A percentile compares a stretch with the other conserved stretches of the same genome.
phyloP scores from a whole-genome alignment of 2,113 vertebrate genomes.

The Oncorhynchus nerka region DNA sequence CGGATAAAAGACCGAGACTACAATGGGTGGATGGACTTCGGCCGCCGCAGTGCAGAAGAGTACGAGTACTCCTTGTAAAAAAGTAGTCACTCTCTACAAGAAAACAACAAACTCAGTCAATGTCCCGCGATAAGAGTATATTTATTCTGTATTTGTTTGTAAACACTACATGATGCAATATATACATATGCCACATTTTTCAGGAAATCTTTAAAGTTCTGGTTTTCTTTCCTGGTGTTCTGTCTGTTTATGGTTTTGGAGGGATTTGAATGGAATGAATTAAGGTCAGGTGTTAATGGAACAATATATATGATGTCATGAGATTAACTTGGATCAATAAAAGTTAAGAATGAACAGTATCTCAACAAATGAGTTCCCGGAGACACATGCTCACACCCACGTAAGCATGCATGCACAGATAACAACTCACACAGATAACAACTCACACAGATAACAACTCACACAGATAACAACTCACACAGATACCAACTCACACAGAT shows the following conservation, averaged over 20 bases:
- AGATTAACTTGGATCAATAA: slow-evolving; percentile 37
- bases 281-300: slow-evolving; percentile 27
- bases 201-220: slow-evolving; percentile 63
- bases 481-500: too few species aligned
- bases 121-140: slow-evolving; percentile 76
- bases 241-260: slow-evolving; percentile 34
- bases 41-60: slow-evolving; percentile 92
- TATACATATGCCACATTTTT: slow-evolving; percentile 83
- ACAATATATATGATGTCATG: slow-evolving; percentile 14
- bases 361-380: background rate
- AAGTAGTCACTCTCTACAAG: slow-evolving; percentile 50
- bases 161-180: slow-evolving; percentile 78
- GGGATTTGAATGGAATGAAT: slow-evolving; percentile 18
- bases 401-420: background rate
- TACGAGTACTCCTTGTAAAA: slow-evolving; percentile 89
- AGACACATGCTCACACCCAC: background rate
- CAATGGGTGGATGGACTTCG: slow-evolving; percentile 98
- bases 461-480: too few species aligned
- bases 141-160: slow-evolving; percentile 85
- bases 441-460: too few species aligned
- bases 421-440: background rate
- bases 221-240: slow-evolving; percentile 65
- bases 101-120: slow-evolving; percentile 54
- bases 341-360: background rate
- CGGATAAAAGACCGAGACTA: slow-evolving; percentile 96